Evolutionary conservation across 2,888 invertebrate genomes (phyloP).

Genomic region (Melieria picta): DNA sequence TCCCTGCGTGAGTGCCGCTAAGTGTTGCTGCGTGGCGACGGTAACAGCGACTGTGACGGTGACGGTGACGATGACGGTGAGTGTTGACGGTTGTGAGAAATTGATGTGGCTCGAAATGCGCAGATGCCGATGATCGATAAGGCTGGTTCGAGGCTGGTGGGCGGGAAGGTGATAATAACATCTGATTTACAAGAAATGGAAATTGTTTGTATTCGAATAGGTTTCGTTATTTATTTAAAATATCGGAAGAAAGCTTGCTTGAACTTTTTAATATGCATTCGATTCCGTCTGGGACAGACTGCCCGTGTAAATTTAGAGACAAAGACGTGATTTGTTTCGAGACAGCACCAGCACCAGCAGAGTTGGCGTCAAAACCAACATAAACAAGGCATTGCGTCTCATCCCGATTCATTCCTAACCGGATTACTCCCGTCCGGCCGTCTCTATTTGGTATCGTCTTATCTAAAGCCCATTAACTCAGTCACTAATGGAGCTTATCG

Average conservation of each 20-base stretch:
- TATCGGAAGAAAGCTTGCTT: too few relatives aligned
- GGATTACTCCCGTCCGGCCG: slow-evolving; percentile 19
- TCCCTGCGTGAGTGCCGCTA: background rate
- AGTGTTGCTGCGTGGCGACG: background rate
- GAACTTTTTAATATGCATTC: too few relatives aligned
- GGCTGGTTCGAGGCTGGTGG: slow-evolving; percentile 22
- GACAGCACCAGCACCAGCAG: too few relatives aligned
- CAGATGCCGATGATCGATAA: slow-evolving; percentile 27
- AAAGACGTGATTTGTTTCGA: too few relatives aligned
- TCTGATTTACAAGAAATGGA: slow-evolving; percentile 22
- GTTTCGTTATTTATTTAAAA: too few relatives aligned
- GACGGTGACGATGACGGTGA: slow-evolving; percentile 4
- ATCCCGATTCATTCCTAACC: slow-evolving; percentile 25
- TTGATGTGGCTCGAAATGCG: slow-evolving; percentile 26
- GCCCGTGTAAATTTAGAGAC: too few relatives aligned
- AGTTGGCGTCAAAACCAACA: slow-evolving; percentile 24
- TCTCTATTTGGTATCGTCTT: slow-evolving; percentile 30
- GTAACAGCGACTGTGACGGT: slow-evolving; percentile 9
- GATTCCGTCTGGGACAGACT: too few relatives aligned
- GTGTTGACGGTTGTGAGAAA: slow-evolving; percentile 26
- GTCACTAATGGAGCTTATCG: slow-evolving; percentile 66
- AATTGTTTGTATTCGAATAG: too few relatives aligned
- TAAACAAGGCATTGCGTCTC: slow-evolving; percentile 27
- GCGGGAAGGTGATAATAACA: slow-evolving; percentile 32
- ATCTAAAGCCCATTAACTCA: slow-evolving; percentile 61